Percentiles rank a stretch among this genome's conserved stretches.
Conservation (phyloP, 2,113 vertebrate species). For the Ginglymostoma cirratum region DNA sequence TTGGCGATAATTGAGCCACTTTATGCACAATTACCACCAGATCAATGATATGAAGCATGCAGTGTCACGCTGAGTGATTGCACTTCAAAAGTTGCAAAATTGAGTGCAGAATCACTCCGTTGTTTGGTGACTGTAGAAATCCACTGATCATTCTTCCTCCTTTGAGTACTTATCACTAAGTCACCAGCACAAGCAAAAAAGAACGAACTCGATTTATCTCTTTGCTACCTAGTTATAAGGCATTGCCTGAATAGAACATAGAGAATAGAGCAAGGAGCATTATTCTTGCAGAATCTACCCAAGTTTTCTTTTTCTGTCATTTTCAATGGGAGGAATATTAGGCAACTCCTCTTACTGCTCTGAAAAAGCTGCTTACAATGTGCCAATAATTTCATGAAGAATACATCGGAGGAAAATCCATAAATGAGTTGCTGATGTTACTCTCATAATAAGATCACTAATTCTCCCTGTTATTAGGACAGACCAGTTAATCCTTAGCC, state of each 20-base stretch:
- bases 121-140: background rate
- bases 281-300: background rate
- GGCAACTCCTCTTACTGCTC: background rate
- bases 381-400: background rate
- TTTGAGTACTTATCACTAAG: background rate
- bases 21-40: background rate
- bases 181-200: background rate
- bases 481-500: background rate
- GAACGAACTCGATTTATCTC: background rate
- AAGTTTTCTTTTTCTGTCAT: background rate
- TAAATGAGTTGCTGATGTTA: background rate
- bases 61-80: background rate
- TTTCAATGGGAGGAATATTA: background rate
- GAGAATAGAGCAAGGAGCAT: background rate
- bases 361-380: background rate
- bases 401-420: background rate
- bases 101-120: background rate
- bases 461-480: background rate
- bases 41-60: background rate
- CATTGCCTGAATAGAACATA: background rate
- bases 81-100: no score
- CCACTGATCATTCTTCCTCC: background rate
- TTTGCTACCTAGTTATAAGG: background rate
- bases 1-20: background rate
- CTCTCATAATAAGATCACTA: background rate